A percentile compares a stretch with the other conserved stretches of the same genome.
Conservation (phyloP, 2,113 vertebrate genomes). For the Argyrosomus japonicus region DNA sequence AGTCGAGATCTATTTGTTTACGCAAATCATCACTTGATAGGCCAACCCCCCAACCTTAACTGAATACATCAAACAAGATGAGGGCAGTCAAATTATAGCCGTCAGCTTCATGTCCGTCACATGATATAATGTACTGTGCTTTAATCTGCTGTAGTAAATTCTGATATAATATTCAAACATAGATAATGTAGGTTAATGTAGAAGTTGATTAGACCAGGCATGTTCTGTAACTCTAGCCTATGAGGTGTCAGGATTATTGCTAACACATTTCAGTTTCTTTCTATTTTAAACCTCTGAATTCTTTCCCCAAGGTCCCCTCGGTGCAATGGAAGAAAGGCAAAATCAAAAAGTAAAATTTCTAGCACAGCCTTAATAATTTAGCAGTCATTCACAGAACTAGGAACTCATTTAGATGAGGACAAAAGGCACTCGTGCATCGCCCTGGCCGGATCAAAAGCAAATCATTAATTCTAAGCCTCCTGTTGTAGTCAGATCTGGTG, state of each 20-base stretch:
- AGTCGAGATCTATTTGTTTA: constrained; percentile 73
- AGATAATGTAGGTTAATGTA: constrained; percentile 40
- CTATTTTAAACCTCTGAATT: constrained; percentile 35
- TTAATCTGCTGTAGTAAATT: not conserved
- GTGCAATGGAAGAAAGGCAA: constrained; percentile 16
- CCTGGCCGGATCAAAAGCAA: constrained; percentile 71
- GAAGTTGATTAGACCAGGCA: constrained; percentile 34
- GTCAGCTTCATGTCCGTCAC: constrained; percentile 30
- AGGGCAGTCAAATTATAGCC: constrained; percentile 42
- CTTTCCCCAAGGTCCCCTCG: constrained; percentile 26
- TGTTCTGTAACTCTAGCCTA: constrained; percentile 3
- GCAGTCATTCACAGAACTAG: constrained; percentile 35
- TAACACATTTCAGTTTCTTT: constrained; percentile 17
- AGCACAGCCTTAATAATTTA: constrained; percentile 60
- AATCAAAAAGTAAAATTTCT: constrained; percentile 49
- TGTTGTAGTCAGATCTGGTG: constrained; percentile 56
- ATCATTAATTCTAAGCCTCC: constrained; percentile 63
- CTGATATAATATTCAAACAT: constrained; percentile 27
- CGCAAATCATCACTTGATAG: constrained; percentile 62
- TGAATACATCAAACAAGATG: constrained; percentile 48
- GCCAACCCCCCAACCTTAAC: not conserved
- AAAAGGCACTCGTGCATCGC: constrained; percentile 55
- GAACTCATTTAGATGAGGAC: constrained; percentile 67
- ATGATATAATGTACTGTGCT: not conserved
- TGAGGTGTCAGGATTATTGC: constrained; percentile 23